These are phyloP conservation scores for Phylloscopus trochiloides DNA, from an alignment of 2,113 vertebrate species.

Conservation along the genomic window DNA sequence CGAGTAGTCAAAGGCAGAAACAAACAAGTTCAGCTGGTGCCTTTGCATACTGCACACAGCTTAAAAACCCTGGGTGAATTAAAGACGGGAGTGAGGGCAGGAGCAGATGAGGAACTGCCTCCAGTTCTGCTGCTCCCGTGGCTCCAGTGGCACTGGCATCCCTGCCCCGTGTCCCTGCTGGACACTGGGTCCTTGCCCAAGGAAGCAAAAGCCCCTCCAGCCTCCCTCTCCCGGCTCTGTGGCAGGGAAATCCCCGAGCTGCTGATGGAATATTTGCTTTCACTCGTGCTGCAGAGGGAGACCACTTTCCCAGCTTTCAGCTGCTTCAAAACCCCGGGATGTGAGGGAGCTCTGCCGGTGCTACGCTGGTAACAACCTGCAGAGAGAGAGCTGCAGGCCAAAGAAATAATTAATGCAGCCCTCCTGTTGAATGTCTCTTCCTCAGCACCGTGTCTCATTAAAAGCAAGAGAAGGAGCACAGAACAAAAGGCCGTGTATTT, in stretches of 20 bases:
- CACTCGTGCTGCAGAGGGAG: not conserved
- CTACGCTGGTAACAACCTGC: not conserved
- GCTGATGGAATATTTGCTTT: not conserved
- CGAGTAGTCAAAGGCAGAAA: not conserved
- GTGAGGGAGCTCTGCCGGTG: not conserved
- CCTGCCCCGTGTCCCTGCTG: not conserved
- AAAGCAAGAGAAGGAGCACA: not conserved
- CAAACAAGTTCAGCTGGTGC: not conserved
- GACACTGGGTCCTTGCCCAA: not conserved
- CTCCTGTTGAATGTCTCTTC: not conserved
- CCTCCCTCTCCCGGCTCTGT: not conserved
- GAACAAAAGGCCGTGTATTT: not conserved
- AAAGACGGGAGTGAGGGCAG: not conserved
- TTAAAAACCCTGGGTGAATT: not conserved
- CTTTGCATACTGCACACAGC: not conserved
- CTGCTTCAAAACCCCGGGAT: accelerated
- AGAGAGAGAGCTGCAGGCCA: not conserved
- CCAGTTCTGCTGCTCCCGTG: not conserved
- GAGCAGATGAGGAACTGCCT: not conserved
- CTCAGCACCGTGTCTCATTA: not conserved
- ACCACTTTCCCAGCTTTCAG: not conserved
- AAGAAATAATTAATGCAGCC: not conserved
- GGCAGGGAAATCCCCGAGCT: not conserved
- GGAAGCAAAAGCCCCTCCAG: not conserved
- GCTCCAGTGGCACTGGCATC: not conserved